phyloP scores from a whole-genome alignment of 2,113 vertebrate genomes.

The Dasyornis broadbenti region DNA sequence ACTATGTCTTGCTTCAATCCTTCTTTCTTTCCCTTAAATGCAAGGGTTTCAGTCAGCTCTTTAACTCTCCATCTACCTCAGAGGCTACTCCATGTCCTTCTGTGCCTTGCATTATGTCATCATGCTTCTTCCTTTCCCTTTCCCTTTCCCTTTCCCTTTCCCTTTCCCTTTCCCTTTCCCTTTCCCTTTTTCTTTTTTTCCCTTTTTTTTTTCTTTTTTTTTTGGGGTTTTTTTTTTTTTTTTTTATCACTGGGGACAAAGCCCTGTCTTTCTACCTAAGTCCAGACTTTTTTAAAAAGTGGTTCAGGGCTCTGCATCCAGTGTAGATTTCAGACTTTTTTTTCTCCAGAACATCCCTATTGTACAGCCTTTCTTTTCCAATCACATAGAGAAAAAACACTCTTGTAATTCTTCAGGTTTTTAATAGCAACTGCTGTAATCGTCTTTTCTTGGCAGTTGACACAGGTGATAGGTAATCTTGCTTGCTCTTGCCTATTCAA shows the following conservation, averaged over 20 bases:
- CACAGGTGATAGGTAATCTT: background rate
- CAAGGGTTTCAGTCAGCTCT: background rate
- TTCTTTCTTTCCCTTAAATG: background rate
- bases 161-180: no score
- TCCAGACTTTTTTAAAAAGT: background rate
- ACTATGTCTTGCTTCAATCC: background rate
- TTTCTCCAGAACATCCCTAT: background rate
- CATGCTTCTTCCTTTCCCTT: background rate
- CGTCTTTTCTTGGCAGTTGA: background rate
- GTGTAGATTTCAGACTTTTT: background rate
- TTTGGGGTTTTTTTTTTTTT: rapidly evolving
- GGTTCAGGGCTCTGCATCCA: background rate
- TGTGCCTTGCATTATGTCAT: background rate
- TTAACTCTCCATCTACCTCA: background rate
- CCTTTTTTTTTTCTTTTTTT: background rate
- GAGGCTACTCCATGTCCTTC: background rate
- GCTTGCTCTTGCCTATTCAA: background rate
- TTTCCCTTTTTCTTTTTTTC: no score
- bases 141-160: no score
- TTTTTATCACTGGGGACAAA: background rate
- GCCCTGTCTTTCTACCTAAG: background rate
- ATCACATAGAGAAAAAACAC: background rate
- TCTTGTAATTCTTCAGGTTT: background rate
- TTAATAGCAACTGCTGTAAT: background rate
- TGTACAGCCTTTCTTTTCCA: background rate